These are phyloP conservation scores for Malacosoma neustria DNA, from an alignment of 2,888 invertebrate genomes.

Conservation along the genomic window DNA sequence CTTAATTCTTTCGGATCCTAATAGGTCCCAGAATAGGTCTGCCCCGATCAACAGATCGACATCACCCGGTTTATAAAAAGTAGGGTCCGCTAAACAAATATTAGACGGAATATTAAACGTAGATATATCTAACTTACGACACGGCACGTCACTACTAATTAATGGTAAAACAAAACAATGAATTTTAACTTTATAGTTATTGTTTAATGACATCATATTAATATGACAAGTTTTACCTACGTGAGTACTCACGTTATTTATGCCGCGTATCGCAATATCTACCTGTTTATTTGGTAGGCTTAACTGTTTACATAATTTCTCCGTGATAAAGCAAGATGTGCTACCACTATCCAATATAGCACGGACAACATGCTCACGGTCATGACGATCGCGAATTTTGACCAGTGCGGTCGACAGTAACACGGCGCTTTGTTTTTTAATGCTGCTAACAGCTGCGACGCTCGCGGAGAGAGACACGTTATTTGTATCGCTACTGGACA, in stretches of 20 bases:
- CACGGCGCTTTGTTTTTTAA: not conserved
- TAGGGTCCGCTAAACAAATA: slow-evolving; percentile 15
- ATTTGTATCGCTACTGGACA: not conserved
- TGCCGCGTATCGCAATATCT: slow-evolving; percentile 9
- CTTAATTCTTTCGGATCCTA: slow-evolving; percentile 5
- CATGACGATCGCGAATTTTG: not conserved
- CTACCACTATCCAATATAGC: slow-evolving; percentile 10
- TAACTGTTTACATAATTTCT: slow-evolving; percentile 6
- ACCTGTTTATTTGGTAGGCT: slow-evolving; percentile 4
- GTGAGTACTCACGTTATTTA: slow-evolving; percentile 10
- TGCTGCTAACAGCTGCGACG: no score
- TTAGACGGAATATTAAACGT: slow-evolving; percentile 12
- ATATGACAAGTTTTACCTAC: slow-evolving; percentile 11
- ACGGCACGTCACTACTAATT: slow-evolving; percentile 11
- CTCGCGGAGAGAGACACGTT: not conserved
- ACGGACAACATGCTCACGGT: slow-evolving; percentile 6
- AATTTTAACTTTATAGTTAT: slow-evolving; percentile 4
- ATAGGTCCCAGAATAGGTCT: slow-evolving; percentile 10
- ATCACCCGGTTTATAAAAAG: slow-evolving; percentile 12
- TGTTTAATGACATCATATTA: slow-evolving; percentile 7
- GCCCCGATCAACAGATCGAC: slow-evolving; percentile 18
- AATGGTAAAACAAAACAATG: slow-evolving; percentile 15
- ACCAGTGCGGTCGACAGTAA: slow-evolving; percentile 5
- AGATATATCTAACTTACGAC: slow-evolving; percentile 7
- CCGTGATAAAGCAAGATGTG: slow-evolving; percentile 10